Conservation (phyloP, 2,888 invertebrate genomes). For the Agonopterix arenella region DNA sequence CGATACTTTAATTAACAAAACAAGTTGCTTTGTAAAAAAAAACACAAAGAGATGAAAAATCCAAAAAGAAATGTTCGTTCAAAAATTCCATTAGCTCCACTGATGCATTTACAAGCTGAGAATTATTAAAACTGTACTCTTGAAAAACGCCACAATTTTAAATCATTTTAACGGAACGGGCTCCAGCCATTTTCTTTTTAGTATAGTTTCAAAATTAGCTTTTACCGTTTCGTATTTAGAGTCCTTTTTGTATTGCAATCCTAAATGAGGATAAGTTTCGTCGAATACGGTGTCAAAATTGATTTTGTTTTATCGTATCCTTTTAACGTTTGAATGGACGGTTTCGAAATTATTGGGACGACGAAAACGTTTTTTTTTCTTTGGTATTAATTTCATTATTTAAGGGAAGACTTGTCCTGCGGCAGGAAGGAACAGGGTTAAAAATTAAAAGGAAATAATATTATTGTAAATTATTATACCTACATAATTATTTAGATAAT, state of each 20-base stretch:
- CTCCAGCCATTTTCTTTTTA: background rate
- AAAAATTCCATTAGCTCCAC: constrained; percentile 11
- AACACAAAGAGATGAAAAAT: background rate
- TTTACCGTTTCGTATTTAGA: background rate
- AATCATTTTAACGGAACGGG: constrained; percentile 1
- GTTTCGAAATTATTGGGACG: too few relatives aligned
- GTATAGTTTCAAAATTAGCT: background rate
- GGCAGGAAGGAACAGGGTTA: background rate
- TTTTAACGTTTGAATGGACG: background rate
- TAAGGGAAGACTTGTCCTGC: too few relatives aligned
- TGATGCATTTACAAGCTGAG: constrained; percentile 12
- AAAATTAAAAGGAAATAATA: too few relatives aligned
- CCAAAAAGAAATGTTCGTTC: constrained; percentile 2
- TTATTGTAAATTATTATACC: too few relatives aligned
- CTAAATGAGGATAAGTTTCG: background rate
- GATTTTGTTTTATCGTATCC: constrained; percentile 8
- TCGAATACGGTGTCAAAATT: constrained; percentile 1
- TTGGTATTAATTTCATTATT: too few relatives aligned
- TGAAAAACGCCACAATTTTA: constrained; percentile 13
- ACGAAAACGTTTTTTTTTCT: background rate
- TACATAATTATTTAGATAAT: too few relatives aligned
- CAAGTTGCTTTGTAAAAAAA: too few relatives aligned
- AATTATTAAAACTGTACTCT: constrained; percentile 19
- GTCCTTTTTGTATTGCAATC: background rate
- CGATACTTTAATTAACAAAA: too few relatives aligned